These are phyloP conservation scores for Stenotaenia linearis DNA, from an alignment of 2,888 invertebrate species.

Conservation along the genomic window DNA sequence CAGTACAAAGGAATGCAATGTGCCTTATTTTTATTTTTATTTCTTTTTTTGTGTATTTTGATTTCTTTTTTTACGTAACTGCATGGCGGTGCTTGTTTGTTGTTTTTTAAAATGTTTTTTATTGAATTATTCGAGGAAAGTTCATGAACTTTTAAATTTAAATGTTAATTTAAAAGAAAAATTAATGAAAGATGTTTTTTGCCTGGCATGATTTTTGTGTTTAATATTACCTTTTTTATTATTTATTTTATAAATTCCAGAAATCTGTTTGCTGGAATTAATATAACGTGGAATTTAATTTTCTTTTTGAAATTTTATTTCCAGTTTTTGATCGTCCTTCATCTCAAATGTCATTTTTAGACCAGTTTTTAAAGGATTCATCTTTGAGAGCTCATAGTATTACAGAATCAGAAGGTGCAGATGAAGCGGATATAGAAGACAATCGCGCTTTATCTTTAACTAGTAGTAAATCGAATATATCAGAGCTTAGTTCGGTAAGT, in stretches of 20 bases:
- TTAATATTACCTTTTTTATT: neutral
- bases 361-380: constrained; percentile 78
- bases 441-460: constrained; percentile 61
- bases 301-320: constrained; percentile 40
- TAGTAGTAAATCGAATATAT: constrained; percentile 77
- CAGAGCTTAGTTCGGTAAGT: constrained; percentile 72
- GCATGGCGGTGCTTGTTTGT: neutral
- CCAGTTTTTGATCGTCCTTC: constrained; percentile 81
- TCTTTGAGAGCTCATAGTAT: constrained; percentile 46
- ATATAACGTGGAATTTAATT: neutral
- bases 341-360: constrained; percentile 85
- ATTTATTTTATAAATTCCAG: neutral
- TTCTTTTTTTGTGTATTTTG: neutral
- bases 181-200: neutral
- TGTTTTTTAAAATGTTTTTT: neutral
- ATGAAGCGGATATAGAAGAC: constrained; percentile 69
- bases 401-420: constrained; percentile 57
- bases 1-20: neutral
- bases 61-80: neutral
- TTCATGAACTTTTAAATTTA: neutral
- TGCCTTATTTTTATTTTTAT: neutral
- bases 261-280: neutral
- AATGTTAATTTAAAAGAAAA: neutral
- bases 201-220: neutral
- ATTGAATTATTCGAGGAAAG: neutral